Percentiles rank a stretch among this genome's conserved stretches.
Evolutionary conservation across 2,113 vertebrate species (phyloP).

Genomic region (Microtus ochrogaster): DNA sequence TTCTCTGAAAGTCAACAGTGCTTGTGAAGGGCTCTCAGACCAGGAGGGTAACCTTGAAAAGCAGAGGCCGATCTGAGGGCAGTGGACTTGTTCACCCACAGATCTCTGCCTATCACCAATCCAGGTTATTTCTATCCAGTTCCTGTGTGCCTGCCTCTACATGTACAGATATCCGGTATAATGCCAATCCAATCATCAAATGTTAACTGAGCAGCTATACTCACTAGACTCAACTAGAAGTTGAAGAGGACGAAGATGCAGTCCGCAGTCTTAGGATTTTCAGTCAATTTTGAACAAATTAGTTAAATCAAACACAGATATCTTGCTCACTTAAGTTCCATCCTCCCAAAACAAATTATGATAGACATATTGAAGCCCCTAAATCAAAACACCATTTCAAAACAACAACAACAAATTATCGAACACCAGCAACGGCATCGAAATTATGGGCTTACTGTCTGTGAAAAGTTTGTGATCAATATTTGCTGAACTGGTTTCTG

Average conservation of each 20-base stretch:
- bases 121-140: not conserved
- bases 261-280: not conserved
- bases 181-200: not conserved
- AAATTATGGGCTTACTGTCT: not conserved
- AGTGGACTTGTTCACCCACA: conserved; percentile 64
- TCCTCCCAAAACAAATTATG: not conserved
- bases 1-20: conserved; percentile 46
- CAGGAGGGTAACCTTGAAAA: conserved; percentile 71
- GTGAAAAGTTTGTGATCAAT: not conserved
- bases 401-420: not conserved
- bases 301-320: not conserved
- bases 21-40: conserved; percentile 41
- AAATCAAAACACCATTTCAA: not conserved
- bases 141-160: rapidly evolving
- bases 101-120: not conserved
- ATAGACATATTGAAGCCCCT: not conserved
- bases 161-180: not conserved
- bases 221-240: not conserved
- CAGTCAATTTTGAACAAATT: not conserved
- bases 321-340: conserved; percentile 10
- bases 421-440: not conserved
- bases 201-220: not conserved
- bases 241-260: not conserved
- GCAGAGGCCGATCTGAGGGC: conserved; percentile 60
- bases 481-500: not conserved